A percentile compares a stretch with the other conserved stretches of the same genome.
These are phyloP conservation scores for Phorcus lineatus DNA, from an alignment of 2,888 invertebrate species.

Conservation along the genomic window DNA sequence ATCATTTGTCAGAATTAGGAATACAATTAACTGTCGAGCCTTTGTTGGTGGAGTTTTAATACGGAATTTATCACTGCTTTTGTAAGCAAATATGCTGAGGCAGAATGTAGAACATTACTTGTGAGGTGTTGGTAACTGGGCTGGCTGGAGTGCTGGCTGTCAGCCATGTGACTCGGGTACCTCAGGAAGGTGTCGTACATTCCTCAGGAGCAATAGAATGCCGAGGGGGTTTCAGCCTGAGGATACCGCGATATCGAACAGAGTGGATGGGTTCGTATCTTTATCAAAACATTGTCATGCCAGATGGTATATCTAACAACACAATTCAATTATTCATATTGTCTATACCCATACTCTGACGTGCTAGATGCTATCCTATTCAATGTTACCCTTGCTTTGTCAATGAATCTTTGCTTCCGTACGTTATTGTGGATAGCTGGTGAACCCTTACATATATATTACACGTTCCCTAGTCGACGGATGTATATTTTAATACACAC, in stretches of 20 bases:
- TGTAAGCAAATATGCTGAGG: not conserved
- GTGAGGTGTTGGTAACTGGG: not conserved
- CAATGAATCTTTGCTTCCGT: no score
- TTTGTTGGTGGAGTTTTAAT: slow-evolving; percentile 10
- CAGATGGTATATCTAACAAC: no score
- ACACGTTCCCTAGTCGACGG: no score
- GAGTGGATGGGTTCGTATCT: slow-evolving; percentile 18
- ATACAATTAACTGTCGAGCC: slow-evolving; percentile 30
- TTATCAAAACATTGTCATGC: no score
- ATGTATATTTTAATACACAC: no score
- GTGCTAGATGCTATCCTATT: no score
- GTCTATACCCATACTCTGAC: no score
- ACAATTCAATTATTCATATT: no score
- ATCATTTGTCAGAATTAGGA: slow-evolving; percentile 39
- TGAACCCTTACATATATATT: no score
- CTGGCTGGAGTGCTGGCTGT: not conserved
- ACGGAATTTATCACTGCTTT: slow-evolving; percentile 18
- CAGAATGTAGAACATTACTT: not conserved
- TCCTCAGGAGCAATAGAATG: not conserved
- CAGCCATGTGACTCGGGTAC: not conserved
- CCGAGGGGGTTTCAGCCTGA: not conserved
- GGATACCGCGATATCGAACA: not conserved
- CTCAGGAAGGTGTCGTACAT: not conserved
- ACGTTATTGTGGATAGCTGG: no score
- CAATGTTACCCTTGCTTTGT: no score